These are phyloP conservation scores for Caiman crocodilus DNA, from an alignment of 2,797 vertebrate genomes.

Conservation along the genomic window DNA sequence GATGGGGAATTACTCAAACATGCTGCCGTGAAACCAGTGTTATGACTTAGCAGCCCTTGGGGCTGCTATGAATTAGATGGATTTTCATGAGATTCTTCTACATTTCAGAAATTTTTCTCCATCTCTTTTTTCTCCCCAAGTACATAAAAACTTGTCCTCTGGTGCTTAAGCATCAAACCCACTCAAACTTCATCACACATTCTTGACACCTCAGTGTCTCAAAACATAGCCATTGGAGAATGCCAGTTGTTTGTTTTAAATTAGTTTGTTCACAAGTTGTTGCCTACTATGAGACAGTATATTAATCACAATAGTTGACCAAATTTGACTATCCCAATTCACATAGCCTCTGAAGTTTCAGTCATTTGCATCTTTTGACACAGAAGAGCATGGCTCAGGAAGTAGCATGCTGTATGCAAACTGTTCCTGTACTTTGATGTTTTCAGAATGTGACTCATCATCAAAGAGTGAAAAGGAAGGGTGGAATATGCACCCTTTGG, in stretches of 20 bases:
- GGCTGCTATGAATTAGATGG: rapidly evolving
- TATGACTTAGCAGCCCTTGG: background rate
- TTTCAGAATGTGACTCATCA: no score
- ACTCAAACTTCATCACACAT: background rate
- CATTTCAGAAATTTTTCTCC: background rate
- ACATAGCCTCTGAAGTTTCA: background rate
- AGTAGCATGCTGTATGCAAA: no score
- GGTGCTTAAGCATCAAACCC: background rate
- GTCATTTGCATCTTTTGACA: no score
- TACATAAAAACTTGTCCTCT: background rate
- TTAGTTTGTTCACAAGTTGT: background rate
- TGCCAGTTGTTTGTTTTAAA: background rate
- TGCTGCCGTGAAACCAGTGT: background rate
- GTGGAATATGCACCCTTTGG: no score
- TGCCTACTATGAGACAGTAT: no score
- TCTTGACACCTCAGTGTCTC: rapidly evolving
- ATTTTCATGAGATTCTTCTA: background rate
- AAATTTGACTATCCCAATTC: background rate
- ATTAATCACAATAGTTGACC: no score
- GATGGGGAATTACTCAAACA: background rate
- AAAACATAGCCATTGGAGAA: rapidly evolving
- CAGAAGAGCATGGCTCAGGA: no score
- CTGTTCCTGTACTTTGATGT: no score
- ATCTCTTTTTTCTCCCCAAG: background rate
- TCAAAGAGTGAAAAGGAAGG: no score